Evolutionary conservation across 2,888 invertebrate genomes (phyloP), one percentile per base, ranked within the genome.

Genomic region (Ischnus inquisitorius): DNA sequence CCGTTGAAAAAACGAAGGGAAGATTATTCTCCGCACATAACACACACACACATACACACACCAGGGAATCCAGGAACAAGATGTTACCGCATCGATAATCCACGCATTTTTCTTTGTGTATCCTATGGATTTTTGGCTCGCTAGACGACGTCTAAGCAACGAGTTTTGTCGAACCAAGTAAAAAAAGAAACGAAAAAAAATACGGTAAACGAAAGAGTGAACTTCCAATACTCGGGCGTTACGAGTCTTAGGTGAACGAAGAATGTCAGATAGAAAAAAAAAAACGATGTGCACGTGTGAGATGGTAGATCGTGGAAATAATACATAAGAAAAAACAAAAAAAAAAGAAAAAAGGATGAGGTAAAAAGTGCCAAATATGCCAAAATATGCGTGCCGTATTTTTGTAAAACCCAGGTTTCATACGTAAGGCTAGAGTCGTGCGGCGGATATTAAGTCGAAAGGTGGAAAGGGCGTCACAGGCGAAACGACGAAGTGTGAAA

Each of bases 361-460:
- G 84, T 78, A 69, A 81, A 78, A 84, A 81, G 87, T 91, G 92
- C 91, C 89, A 90, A 79, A 84, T 78, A 84, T 84, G 78, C 78
- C 81, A 74, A 91, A 91, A 92, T 90, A 89, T 90, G 92, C 91
- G 91, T 90, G 92, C 89, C 92, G 93, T 93, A 93, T 93, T 93
- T 93, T 93, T 93, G 91, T 93, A 93, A 87, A 93, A 91, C 91
- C 78, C 91, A 91, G 92, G 90, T 93, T 93, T 93, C 93, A 93
- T 93, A 93, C 92, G 91, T 92, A 92, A 92, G 91, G 91, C 90
- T 92, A 90, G 90, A 92, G 89, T 90, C 91, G 90, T 88, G 89
- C 91, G 92, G 85, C 85, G 90, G 39, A 91, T 88, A 91, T 87
- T 34, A 88, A 88, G 89, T 90, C 90, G 89, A 90, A 89, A 88